Evolutionary conservation across 1,140 invertebrate species (phyloP), one percentile per base, ranked within the genome.

Genomic region (Trachymyrmex septentrionalis): DNA sequence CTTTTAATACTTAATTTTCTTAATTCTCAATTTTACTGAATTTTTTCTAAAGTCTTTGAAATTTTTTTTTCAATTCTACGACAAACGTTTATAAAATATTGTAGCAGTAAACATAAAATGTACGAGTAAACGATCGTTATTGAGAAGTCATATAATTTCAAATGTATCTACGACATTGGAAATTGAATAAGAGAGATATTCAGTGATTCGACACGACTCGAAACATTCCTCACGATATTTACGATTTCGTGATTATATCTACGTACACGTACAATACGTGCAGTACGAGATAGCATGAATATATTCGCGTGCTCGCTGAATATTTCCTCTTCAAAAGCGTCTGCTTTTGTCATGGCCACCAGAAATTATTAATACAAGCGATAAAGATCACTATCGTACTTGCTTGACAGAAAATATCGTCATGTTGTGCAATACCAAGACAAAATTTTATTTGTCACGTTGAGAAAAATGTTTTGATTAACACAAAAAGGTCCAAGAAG

Each of bases 331-430:
- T 76, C 55, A 88, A 73, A 71, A 86, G 67, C 69, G 57, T 57
- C 75, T 57, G 84, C 80, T 89, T 89, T 89, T 86, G 84, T 86
- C 76, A 48, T 14, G 73, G 48, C 50, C 75, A 61, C 80, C 69
- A 86, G 84, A 89, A 89, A 89, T 89, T 89, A 89, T 89, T 82
- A 86, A 89, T 89, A 89, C 63, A 88, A 85, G 38, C 53, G 72
- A 85, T 88, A 73, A 73, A 88, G 82, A 88, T 89, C 55, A 61
- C 77, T 86, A 86, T 89, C 55, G 50, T 57, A 63, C 57, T 66
- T 57, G 71, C 53, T 57, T 88, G 66, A 67, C 73, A 63, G 81
- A 80, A 89, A 88, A 86, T 86, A 76, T 63, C 66, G 53, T 85
- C 72, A 67, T 69, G 81, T 80, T 50, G 24, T 53, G 61, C 66